phyloP scores from a whole-genome alignment of 1,140 invertebrate genomes.

The Atta cephalotes region DNA sequence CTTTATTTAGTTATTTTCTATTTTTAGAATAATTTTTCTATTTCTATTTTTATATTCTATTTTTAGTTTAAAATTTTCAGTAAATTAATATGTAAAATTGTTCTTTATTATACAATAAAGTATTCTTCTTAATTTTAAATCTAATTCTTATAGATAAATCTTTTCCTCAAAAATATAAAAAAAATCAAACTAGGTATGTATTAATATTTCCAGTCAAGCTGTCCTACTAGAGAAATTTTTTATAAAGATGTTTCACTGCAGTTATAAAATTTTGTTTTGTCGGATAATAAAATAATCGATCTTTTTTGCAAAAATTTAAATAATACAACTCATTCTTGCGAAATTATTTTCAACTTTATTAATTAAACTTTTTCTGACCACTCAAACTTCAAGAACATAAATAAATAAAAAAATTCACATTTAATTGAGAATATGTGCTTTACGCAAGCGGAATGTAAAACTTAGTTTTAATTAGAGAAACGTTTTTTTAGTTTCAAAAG shows the following conservation, averaged over 20 bases:
- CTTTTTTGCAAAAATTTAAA: no score
- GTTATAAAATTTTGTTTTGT: not conserved
- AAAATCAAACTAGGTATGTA: not conserved
- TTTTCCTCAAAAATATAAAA: not conserved
- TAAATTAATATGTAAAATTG: not conserved
- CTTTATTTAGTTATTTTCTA: not conserved
- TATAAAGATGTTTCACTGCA: not conserved
- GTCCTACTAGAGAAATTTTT: not conserved
- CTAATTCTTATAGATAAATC: not conserved
- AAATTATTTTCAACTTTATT: not conserved
- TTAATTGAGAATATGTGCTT: conserved; percentile 13
- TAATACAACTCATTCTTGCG: no score
- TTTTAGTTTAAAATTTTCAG: not conserved
- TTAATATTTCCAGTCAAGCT: not conserved
- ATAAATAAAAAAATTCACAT: not conserved
- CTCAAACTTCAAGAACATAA: not conserved
- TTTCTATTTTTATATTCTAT: not conserved
- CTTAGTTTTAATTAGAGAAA: not conserved
- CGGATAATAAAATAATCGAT: no score
- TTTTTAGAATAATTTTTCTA: not conserved
- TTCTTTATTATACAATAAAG: not conserved
- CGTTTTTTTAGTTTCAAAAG: not conserved
- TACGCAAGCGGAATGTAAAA: not conserved
- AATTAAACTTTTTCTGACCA: not conserved
- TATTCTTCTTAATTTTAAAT: not conserved